Evolutionary conservation across 2,888 invertebrate species (phyloP), one percentile per base, ranked within the genome.

Genomic region (Tachina grossa): DNA sequence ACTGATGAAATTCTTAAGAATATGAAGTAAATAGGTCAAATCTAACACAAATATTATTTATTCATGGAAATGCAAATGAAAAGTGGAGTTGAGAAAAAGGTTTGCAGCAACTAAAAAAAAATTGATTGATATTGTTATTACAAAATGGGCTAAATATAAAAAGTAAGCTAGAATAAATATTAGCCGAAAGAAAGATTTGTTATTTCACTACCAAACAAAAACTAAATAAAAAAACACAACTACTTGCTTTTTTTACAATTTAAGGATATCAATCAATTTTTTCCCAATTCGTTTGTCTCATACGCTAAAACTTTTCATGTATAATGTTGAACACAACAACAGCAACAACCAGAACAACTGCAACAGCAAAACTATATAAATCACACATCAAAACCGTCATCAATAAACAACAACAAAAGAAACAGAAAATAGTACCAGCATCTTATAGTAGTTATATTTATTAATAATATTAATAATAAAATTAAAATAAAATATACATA

Each of bases 1-100:
- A 92, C 92, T 87, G 93, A 93, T 87, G 92, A 92, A 87, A 92
- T 92, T 81, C 89, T 92, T 22, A 92, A 92, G 90, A 92, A 92
- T 87, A 92, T 92, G 92, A 91, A 91, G 89, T 91, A 91, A 90
- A 88, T 76, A 86, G 74, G 9, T 31, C 51, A 79, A 45, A 16
- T 74, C 43, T 31, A 49, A 83, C 59, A 78, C 72, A 83, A 66
- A 77, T 77, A 75, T 31, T 31, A 31, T 69, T 74, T 71, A 75
- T 45, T 74, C 68, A 83, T 59, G 31, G 65, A 57, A 76, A 76
- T 16, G 31, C 11, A 66, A 49, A 76, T 39, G 6, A 66, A 66
- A 53, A 51, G n/a, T 66, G 43, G 9, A 72, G 47, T 41, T 45
- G 43, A 49, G 59, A 16, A 71, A 16, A 41, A 51, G 41, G 51